Percentiles rank a stretch among this genome's conserved stretches.
Evolutionary conservation across 2,888 invertebrate species (phyloP).

Genomic region (Trissoscelio sp.): DNA sequence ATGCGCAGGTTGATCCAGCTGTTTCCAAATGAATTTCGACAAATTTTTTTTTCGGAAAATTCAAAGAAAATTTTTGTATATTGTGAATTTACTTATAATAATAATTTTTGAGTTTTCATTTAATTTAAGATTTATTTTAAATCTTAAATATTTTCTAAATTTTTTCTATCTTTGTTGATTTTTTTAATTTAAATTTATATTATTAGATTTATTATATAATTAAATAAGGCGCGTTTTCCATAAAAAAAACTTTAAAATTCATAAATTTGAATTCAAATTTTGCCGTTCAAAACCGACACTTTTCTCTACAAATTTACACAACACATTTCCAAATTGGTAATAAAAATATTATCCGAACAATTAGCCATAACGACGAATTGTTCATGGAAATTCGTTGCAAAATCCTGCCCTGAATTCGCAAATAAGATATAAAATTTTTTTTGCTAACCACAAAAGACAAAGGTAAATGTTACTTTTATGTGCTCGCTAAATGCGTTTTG

Average conservation of each 20-base stretch:
- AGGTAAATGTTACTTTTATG: slow-evolving; percentile 64
- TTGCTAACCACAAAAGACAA: slow-evolving; percentile 33
- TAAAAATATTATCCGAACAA: slow-evolving; percentile 20
- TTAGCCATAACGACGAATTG: slow-evolving; percentile 19
- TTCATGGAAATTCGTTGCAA: slow-evolving; percentile 45
- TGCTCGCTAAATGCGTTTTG: slow-evolving; percentile 57
- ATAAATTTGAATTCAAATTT: neutral
- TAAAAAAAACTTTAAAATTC: no score
- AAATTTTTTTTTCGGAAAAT: no score
- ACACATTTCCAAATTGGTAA: slow-evolving; percentile 27
- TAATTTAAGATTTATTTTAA: no score
- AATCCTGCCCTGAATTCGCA: slow-evolving; percentile 33
- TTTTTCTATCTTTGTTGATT: no score
- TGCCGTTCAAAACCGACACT: neutral
- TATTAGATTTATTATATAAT: no score
- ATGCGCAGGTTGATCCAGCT: slow-evolving; percentile 25
- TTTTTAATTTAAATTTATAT: no score
- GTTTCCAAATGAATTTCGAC: neutral
- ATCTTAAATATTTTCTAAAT: no score
- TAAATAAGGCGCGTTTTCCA: no score
- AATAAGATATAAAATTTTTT: slow-evolving; percentile 44
- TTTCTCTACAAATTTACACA: slow-evolving; percentile 31
- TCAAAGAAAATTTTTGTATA: no score
- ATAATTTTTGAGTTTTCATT: no score
- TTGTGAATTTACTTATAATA: no score